Percentiles rank a stretch among this genome's conserved stretches.
Conservation (phyloP, 2,113 vertebrate genomes). For the Nyctibius bracteatus region DNA sequence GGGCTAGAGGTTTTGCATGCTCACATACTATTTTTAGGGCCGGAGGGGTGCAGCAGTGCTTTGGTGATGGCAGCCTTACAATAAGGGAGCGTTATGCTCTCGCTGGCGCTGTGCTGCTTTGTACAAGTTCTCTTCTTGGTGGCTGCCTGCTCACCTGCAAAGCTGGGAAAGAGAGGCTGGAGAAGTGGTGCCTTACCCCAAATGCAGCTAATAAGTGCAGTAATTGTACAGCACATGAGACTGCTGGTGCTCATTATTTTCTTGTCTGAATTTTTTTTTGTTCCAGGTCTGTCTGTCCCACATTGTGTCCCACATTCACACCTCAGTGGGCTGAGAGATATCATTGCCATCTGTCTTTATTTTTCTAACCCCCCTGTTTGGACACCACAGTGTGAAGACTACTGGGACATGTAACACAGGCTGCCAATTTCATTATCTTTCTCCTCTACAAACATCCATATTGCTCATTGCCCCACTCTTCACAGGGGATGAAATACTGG, state of each 20-base stretch:
- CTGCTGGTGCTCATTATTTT: background rate
- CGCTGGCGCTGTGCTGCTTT: accelerated
- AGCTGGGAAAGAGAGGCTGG: background rate
- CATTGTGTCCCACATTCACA: slow-evolving; percentile 33
- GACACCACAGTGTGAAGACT: slow-evolving; percentile 7
- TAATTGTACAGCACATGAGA: background rate
- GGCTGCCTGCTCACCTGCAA: background rate
- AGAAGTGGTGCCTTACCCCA: background rate
- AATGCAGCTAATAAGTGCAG: background rate
- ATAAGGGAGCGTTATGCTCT: background rate
- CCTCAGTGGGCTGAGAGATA: slow-evolving; percentile 45
- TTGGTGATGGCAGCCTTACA: background rate
- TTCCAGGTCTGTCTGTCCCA: background rate
- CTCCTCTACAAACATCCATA: slow-evolving; percentile 1
- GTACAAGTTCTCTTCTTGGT: background rate
- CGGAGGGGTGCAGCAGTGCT: accelerated
- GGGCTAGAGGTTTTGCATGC: background rate
- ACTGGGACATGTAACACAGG: background rate
- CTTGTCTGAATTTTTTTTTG: background rate
- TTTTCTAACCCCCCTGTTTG: slow-evolving; percentile 61
- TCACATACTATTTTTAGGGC: background rate
- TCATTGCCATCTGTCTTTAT: slow-evolving; percentile 70
- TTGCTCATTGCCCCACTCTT: slow-evolving; percentile 4
- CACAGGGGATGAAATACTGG: background rate
- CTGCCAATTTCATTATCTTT: slow-evolving; percentile 55